Conservation (phyloP, 2,888 invertebrate species). For the Xylocampa areola region DNA sequence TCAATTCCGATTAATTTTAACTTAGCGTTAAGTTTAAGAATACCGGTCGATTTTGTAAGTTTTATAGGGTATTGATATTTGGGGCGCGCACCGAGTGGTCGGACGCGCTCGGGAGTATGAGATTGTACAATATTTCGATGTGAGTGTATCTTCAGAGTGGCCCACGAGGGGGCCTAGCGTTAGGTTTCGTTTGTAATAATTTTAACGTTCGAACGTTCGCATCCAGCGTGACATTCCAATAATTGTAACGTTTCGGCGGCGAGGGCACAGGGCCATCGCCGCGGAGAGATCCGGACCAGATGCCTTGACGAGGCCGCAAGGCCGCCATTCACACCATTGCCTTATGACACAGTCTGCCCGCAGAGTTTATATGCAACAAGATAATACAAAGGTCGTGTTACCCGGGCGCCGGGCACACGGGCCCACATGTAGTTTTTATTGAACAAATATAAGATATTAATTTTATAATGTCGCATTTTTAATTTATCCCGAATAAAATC, state of each 20-base stretch:
- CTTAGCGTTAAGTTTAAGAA: conserved; percentile 87
- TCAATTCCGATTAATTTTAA: conserved; percentile 90
- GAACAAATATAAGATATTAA: conserved; percentile 90
- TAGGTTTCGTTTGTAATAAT: conserved; percentile 83
- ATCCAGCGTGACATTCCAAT: conserved; percentile 89
- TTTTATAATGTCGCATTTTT: conserved; percentile 88
- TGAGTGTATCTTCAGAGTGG: conserved; percentile 78
- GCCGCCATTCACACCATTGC: conserved; percentile 85
- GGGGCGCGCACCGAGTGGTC: conserved; percentile 79
- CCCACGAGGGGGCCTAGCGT: conserved; percentile 76
- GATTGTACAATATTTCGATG: conserved; percentile 83
- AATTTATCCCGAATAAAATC: conserved; percentile 54
- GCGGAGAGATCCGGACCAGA: conserved; percentile 77
- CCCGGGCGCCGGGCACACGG: conserved; percentile 89
- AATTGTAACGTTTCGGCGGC: conserved; percentile 81
- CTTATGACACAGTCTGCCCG: conserved; percentile 90
- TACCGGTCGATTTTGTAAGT: conserved; percentile 90
- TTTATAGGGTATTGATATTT: conserved; percentile 88
- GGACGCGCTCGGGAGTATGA: conserved; percentile 75
- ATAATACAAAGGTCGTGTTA: conserved; percentile 90
- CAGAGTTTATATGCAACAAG: conserved; percentile 89
- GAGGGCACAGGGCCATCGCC: conserved; percentile 67
- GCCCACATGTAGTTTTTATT: conserved; percentile 90
- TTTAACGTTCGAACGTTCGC: conserved; percentile 83
- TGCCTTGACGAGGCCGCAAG: conserved; percentile 80